Base-by-base conservation (phyloP, 2,888 invertebrate genomes). In the Antheraea assamensis region DNA sequence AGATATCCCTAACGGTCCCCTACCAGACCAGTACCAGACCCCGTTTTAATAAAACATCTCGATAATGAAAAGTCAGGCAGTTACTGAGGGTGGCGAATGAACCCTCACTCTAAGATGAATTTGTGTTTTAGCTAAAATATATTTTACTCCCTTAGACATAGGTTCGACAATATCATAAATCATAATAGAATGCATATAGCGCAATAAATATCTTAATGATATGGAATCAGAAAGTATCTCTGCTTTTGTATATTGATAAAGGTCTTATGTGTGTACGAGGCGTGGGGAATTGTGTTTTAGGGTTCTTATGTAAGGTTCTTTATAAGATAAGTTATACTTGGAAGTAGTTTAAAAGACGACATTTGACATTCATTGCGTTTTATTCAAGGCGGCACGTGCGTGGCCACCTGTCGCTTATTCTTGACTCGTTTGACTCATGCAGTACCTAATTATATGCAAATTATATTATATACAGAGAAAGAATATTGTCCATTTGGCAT, bases 11-110 rank as follows among this genome's bases (percentile, higher is more conserved):
- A 88, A 78, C 77, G 74, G 76, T 84, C 89, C 92, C 90, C 87
- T 85, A 81, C 79, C 82, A 85, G 84, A 82, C 83, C 77, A 79
- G 79, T 83, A 87, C 86, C 88, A 83, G 87, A 30, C 92, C 93
- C 93, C 91, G 80, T 91, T 91, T 94, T 93, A 93, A 94, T 94
- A 94, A 94, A 94, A 94, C 94, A 94, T 94, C 94, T 94, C 94
- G 94, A 94, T 94, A 94, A 94, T 94, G 94, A 94, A 94, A 94
- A 94, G 94, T 94, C 94, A 94, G 94, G 85, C 92, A 90, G 92
- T 94, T 92, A 90, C 85, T 85, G 92, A 92, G 94, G 94, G 94
- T 92, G 90, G 90, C 87, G 90, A 88, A 90, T 90, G 88, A 88
- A 90, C 92, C 93, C 92, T 90, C 91, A 78, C 80, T 80, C 78